A percentile compares a stretch with the other conserved stretches of the same genome.
Evolutionary conservation across 2,888 invertebrate genomes (phyloP).

Genomic region (Dugesia japonica): DNA sequence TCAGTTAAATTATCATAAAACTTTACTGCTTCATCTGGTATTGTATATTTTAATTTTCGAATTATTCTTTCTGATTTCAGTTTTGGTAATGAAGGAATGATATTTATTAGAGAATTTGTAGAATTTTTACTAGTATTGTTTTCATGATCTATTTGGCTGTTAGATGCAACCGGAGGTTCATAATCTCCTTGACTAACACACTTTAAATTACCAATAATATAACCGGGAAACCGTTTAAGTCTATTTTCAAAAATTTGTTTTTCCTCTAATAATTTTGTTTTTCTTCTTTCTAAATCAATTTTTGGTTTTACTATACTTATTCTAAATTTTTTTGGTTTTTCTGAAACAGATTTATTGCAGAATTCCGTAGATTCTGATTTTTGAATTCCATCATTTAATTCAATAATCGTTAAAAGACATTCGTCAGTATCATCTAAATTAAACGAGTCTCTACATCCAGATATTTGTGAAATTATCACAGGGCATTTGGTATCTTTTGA

Average conservation of each 20-base stretch:
- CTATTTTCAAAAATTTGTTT: not conserved
- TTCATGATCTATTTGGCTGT: not conserved
- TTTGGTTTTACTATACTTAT: not conserved
- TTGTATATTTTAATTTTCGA: not conserved
- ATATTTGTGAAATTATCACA: not conserved
- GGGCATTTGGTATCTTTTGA: not conserved
- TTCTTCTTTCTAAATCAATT: not conserved
- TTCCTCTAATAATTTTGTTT: not conserved
- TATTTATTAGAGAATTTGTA: too few relatives aligned
- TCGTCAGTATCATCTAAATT: not conserved
- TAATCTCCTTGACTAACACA: not conserved
- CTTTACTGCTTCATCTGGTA: not conserved
- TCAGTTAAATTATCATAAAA: not conserved
- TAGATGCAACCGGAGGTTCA: not conserved
- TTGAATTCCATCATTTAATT: not conserved
- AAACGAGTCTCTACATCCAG: not conserved
- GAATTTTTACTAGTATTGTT: too few relatives aligned
- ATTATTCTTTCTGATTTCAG: not conserved
- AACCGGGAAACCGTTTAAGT: not conserved
- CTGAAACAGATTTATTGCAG: not conserved
- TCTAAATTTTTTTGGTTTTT: not conserved
- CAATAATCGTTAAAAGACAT: not conserved
- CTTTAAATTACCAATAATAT: not conserved
- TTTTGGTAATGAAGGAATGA: not conserved
- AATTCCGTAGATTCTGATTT: not conserved